These are phyloP conservation scores for Anseranas semipalmata DNA, from an alignment of 2,113 vertebrate genomes.

Conservation along the genomic window DNA sequence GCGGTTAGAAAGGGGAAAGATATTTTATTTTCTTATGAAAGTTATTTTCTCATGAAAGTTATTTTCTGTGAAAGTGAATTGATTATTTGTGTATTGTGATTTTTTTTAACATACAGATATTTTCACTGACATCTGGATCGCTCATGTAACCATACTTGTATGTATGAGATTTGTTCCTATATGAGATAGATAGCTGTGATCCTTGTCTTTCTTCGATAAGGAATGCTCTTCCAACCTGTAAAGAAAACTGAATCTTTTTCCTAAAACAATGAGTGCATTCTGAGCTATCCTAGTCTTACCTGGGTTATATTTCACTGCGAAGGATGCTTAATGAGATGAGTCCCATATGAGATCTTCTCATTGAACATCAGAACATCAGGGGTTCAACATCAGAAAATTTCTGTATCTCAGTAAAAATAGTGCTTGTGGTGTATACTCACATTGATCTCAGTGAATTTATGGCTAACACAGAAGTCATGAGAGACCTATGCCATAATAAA, in stretches of 20 bases:
- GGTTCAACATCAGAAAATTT: background rate
- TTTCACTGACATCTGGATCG: background rate
- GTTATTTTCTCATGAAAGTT: background rate
- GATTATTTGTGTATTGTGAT: background rate
- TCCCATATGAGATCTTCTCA: background rate
- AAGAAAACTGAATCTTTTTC: background rate
- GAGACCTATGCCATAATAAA: background rate
- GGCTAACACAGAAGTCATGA: background rate
- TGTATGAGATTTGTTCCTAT: background rate
- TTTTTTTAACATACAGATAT: background rate
- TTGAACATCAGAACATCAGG: no score
- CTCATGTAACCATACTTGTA: background rate
- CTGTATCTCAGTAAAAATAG: background rate
- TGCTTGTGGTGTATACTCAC: background rate
- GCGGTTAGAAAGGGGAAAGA: background rate
- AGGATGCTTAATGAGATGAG: background rate
- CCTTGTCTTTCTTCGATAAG: background rate
- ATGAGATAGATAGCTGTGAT: background rate
- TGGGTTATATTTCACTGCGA: background rate
- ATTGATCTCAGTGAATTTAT: background rate
- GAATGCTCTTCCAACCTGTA: background rate
- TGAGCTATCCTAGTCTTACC: background rate
- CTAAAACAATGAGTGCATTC: background rate
- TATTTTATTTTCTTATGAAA: background rate
- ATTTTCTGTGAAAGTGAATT: background rate